Evolutionary conservation across 1,140 invertebrate genomes (phyloP), one percentile per base, ranked within the genome.

Genomic region (Sinella curviseta): DNA sequence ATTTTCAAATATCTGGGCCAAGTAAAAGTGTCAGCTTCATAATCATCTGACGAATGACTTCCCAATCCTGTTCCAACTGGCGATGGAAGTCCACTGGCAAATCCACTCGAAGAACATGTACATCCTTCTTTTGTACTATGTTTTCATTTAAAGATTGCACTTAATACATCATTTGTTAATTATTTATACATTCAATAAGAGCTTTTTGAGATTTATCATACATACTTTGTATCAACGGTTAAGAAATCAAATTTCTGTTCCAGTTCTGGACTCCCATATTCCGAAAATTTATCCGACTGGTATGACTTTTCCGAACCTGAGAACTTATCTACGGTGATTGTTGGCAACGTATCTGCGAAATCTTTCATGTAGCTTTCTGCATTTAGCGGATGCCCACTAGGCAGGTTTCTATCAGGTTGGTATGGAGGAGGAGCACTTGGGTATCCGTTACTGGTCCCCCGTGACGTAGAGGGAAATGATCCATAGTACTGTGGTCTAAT

Each of bases 11-110:
- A 75, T 75, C 74, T 36, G 8, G 1, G 1, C 34, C 34, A 48
- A 3, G 74, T 75, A 30, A 75, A 75, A 39, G 3, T 2, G 16
- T 75, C 35, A 75, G 1, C 24, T 48, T 75, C 39, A 4, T 36
- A 1, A 14, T 48, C 34, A 48, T 75, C 34, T 34, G 70, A 14
- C 4, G 8, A 14, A 30, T 35, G 24, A 30, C 28, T 30, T 30
- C 35, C 2, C 33, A 26, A 65, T 67, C 20, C 39, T 14, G 70
- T 73, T 1, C 76, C 60, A n/a, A 30, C 20, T 16, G 82, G 82
- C 17, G 77, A 78, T 0, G 60, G 31, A 16, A 35, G 54, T 20
- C 70, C 81, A 57, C 81, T 82, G 12, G 54, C 60, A 33, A 82
- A 80, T 12, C 81, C 81, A 36, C 77, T 81, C 0, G 78, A 79